phyloP scores from a whole-genome alignment of 2,888 invertebrate species.

The Idaea aversata region DNA sequence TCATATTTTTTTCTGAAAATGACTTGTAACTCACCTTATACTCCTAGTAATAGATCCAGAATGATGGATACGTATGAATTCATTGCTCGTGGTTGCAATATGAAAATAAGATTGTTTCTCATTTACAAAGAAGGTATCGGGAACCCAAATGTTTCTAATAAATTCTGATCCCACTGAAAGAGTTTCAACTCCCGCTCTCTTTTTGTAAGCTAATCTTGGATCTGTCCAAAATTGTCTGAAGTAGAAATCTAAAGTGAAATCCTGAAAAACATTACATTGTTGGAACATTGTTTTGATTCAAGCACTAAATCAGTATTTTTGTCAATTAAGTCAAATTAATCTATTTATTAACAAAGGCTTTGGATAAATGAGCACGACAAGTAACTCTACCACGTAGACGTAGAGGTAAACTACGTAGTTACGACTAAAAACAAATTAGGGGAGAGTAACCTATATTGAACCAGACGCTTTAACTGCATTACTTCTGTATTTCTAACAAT shows the following conservation, averaged over 20 bases:
- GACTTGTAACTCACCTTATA: constrained; percentile 82
- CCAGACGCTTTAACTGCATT: no score
- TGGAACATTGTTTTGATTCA: constrained; percentile 8
- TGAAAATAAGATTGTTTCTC: constrained; percentile 99
- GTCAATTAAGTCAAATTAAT: no score
- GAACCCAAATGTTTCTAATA: constrained; percentile 99
- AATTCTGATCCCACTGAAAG: constrained; percentile 96
- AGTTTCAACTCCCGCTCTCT: constrained; percentile 92
- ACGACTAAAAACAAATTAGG: no score
- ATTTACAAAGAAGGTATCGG: constrained; percentile 99
- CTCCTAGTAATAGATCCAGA: constrained; percentile 96
- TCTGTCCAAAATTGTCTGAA: constrained; percentile 99
- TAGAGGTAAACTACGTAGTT: no score
- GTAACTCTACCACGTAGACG: no score
- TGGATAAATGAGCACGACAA: no score
- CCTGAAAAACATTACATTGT: constrained; percentile 78
- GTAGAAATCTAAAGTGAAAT: constrained; percentile 98
- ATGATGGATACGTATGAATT: constrained; percentile 97
- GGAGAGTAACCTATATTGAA: no score
- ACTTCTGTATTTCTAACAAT: no score
- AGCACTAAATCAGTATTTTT: background rate
- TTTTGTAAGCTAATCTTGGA: constrained; percentile 94
- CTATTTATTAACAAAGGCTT: no score
- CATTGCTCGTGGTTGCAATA: constrained; percentile 99
- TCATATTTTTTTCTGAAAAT: background rate